Base-by-base conservation (phyloP, 1,140 invertebrate genomes). In the Bombyx mori region DNA sequence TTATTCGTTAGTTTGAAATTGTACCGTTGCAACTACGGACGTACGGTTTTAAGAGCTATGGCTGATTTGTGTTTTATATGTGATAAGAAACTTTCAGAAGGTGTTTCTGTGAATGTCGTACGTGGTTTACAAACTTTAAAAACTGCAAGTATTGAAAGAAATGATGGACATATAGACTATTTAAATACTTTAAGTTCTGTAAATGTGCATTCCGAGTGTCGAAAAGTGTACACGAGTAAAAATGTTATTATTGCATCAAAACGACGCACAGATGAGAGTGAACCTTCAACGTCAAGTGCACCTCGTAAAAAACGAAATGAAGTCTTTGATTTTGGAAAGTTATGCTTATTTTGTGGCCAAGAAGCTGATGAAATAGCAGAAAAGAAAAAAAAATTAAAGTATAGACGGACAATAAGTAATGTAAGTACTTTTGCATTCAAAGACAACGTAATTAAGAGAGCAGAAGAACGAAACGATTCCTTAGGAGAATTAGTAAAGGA, bases 121-220 rank as follows among this genome's bases (percentile, higher is more conserved):
- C 70, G 68, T 64, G 66, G 68, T 63, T 68, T 75, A 62, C 57
- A 75, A 73, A 73, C 68, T 71, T 73, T 77, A 74, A 75, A 66
- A 77, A 72, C 66, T 75, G 74, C 70, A 68, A 77, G 68, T 75
- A 70, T 61, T 62, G 12, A 18, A 18, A 18, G 12, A 18, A 18
- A 18, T 18, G 12, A 18, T 18, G 12, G 12, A 18, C 12, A 71
- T 62, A 75, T 73, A 60, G 60, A 79, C 49, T 74, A 63, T 68
- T 76, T 78, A 68, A 73, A 75, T 71, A 69, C 69, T 66, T 63
- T 73, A 71, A 74, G 56, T 65, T 76, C 71, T 74, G 75, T 76
- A 57, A 76, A 73, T 62, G 66, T 78, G 61, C 71, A 74, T 76
- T 53, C 49, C 52, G 57, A 68, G 58, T 68, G 73, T 62, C 67